phyloP scores from a whole-genome alignment of 1,140 invertebrate species.

The Caenorhabditis remanei region DNA sequence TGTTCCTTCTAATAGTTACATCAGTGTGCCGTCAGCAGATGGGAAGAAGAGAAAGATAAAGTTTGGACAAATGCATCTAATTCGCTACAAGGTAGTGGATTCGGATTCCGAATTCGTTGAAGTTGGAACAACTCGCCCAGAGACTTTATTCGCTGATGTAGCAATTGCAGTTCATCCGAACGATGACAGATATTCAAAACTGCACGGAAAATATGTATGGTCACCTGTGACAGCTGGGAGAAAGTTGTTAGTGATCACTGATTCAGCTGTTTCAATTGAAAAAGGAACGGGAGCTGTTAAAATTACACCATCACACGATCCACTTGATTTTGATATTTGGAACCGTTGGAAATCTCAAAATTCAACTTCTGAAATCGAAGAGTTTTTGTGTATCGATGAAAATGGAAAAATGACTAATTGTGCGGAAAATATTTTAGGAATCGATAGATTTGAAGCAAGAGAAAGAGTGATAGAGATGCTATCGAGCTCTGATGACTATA shows the following conservation, averaged over 20 bases:
- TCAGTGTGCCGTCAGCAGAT: conserved; percentile 28
- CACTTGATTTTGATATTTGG: conserved; percentile 91
- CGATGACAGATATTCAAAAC: conserved; percentile 81
- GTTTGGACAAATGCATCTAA: conserved; percentile 57
- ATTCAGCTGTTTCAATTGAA: conserved; percentile 84
- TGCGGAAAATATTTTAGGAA: conserved; percentile 84
- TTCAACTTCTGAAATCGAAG: background rate
- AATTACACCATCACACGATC: conserved; percentile 96
- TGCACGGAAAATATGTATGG: conserved; percentile 85
- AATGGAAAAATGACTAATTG: conserved; percentile 84
- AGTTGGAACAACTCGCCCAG: conserved; percentile 94
- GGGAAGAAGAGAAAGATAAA: conserved; percentile 57
- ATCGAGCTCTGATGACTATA: conserved; percentile 48
- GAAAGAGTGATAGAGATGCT: conserved; percentile 59
- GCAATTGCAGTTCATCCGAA: conserved; percentile 95
- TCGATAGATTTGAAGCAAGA: conserved; percentile 76
- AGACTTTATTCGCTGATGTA: conserved; percentile 96
- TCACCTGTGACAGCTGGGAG: conserved; percentile 88
- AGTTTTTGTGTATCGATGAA: conserved; percentile 89
- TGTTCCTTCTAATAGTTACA: conserved; percentile 39
- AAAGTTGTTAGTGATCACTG: conserved; percentile 87
- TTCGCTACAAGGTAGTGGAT: conserved; percentile 64
- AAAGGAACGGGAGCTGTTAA: conserved; percentile 86
- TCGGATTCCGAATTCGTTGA: conserved; percentile 65
- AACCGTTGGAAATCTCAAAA: background rate